These are phyloP conservation scores for Stegastes partitus DNA, from an alignment of 2,113 vertebrate species.

Conservation along the genomic window DNA sequence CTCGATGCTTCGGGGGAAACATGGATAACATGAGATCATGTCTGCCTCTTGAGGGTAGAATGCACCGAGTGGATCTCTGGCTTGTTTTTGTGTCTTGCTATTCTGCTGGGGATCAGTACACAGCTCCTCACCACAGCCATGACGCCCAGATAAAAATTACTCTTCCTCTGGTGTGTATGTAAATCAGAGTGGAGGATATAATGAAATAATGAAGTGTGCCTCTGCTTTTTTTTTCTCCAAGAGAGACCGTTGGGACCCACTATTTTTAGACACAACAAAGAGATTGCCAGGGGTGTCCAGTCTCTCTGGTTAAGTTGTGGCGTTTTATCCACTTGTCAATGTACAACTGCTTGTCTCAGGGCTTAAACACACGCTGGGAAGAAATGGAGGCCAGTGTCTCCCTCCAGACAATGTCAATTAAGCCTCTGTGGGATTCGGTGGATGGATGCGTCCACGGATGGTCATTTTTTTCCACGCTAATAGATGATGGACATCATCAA, in stretches of 20 bases:
- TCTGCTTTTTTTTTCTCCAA: constrained; percentile 51
- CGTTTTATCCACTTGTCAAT: constrained; percentile 68
- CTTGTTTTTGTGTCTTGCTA: constrained; percentile 69
- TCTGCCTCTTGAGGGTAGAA: constrained; percentile 71
- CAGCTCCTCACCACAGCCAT: constrained; percentile 56
- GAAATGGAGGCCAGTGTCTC: constrained; percentile 55
- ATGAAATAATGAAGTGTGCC: constrained; percentile 74
- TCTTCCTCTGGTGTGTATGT: constrained; percentile 73
- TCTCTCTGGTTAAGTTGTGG: constrained; percentile 69
- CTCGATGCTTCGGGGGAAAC: constrained; percentile 76
- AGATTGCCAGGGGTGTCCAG: constrained; percentile 79
- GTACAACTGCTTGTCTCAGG: constrained; percentile 50
- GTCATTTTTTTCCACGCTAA: constrained; percentile 10
- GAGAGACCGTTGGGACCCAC: constrained; percentile 64
- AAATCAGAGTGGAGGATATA: constrained; percentile 70
- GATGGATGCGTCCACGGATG: constrained; percentile 43
- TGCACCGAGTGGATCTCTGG: constrained; percentile 60
- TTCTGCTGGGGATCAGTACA: constrained; percentile 73
- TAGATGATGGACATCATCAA: constrained; percentile 34
- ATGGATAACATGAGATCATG: constrained; percentile 83
- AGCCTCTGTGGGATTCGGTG: constrained; percentile 36
- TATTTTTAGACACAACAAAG: constrained; percentile 84
- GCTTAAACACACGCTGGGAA: constrained; percentile 54
- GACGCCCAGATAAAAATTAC: constrained; percentile 61
- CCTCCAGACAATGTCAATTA: constrained; percentile 64